A percentile compares a stretch with the other conserved stretches of the same genome.
Evolutionary conservation across 2,888 invertebrate species (phyloP).

Genomic region (Heliconius ethilla): DNA sequence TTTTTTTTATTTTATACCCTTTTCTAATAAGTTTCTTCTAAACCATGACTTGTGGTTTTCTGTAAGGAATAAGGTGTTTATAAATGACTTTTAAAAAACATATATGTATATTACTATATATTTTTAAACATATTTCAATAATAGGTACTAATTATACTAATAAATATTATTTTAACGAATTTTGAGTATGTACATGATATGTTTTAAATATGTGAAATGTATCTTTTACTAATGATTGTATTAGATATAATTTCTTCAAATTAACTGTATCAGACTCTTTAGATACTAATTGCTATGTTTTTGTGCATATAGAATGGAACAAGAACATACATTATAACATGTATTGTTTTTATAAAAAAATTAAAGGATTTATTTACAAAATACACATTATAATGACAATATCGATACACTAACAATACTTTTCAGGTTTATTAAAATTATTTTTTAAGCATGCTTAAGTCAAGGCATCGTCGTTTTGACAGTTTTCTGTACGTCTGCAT

Average conservation of each 20-base stretch:
- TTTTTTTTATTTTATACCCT: neutral
- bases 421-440: neutral
- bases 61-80: slow-evolving; percentile 16
- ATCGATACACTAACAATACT: neutral
- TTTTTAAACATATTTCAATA: neutral
- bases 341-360: neutral
- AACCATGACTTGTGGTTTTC: neutral
- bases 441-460: neutral
- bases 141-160: slow-evolving; percentile 3
- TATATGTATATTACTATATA: neutral
- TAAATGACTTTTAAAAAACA: neutral
- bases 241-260: neutral
- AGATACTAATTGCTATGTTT: neutral
- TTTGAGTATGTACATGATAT: neutral
- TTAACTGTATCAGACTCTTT: neutral
- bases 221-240: neutral
- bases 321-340: neutral
- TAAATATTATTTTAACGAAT: neutral
- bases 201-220: neutral
- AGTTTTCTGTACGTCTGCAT: slow-evolving; percentile 47
- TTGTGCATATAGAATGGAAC: neutral
- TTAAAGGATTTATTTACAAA: neutral
- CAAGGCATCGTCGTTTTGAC: slow-evolving; percentile 48
- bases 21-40: neutral
- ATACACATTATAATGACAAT: neutral